These are phyloP conservation scores for Pogoniulus pusillus DNA, from an alignment of 2,797 vertebrate genomes.

Conservation along the genomic window DNA sequence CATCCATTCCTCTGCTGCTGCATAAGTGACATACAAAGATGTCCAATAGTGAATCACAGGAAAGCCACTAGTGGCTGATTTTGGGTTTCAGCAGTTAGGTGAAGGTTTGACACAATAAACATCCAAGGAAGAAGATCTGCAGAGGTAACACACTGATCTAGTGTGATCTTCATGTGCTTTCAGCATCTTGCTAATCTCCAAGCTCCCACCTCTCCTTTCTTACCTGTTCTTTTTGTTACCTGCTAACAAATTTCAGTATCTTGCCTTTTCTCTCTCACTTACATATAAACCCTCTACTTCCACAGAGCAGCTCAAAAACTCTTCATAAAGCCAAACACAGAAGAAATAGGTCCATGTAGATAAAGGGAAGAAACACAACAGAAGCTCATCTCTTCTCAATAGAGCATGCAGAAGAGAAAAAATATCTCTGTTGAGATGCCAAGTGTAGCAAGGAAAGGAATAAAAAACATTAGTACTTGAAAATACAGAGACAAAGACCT, in stretches of 20 bases:
- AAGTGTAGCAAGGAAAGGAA: neutral
- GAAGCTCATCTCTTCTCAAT: neutral
- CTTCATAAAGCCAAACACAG: neutral
- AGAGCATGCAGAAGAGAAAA: neutral
- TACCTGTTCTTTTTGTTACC: neutral
- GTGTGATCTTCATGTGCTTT: neutral
- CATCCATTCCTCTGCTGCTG: neutral
- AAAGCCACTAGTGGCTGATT: neutral
- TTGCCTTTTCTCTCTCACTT: neutral
- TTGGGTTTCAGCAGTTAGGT: neutral
- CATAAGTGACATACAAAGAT: neutral
- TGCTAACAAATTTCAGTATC: neutral
- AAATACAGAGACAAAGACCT: slow-evolving; percentile 38
- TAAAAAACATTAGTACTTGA: neutral
- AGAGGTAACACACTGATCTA: neutral
- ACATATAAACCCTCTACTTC: neutral
- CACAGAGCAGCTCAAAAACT: neutral
- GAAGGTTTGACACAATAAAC: neutral
- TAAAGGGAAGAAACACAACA: neutral
- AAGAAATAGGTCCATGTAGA: neutral
- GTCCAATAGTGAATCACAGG: neutral
- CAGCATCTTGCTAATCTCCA: neutral
- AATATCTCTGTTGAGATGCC: neutral
- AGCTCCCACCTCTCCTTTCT: neutral
- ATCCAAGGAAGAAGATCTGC: neutral